These are phyloP conservation scores for Platypus cylindrus DNA, from an alignment of 2,888 invertebrate genomes.

Conservation along the genomic window DNA sequence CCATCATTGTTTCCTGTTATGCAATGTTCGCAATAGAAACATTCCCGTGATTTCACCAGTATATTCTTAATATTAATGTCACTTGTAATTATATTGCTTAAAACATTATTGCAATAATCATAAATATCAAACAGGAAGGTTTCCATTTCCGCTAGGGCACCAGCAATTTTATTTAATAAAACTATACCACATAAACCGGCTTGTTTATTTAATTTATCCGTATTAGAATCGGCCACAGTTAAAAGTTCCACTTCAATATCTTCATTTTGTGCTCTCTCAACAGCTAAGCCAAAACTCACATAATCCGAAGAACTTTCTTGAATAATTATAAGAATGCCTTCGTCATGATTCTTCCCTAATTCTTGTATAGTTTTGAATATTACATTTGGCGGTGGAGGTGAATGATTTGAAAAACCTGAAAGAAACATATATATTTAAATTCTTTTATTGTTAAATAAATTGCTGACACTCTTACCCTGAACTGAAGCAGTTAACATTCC, in stretches of 20 bases:
- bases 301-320: conserved; percentile 70
- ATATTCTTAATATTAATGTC: conserved; percentile 5
- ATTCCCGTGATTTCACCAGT: conserved; percentile 7
- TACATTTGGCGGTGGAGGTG: conserved; percentile 24
- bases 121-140: conserved; percentile 45
- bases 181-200: conserved; percentile 43
- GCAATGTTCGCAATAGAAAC: conserved; percentile 11
- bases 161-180: conserved; percentile 52
- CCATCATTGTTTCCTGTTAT: neutral
- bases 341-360: conserved; percentile 30
- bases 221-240: conserved; percentile 54
- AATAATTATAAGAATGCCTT: conserved; percentile 58
- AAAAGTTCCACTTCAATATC: conserved; percentile 43
- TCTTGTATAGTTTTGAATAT: conserved; percentile 30
- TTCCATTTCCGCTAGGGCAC: conserved; percentile 57
- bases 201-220: conserved; percentile 18
- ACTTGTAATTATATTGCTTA: conserved; percentile 48
- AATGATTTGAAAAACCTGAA: conserved; percentile 27
- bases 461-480: conserved; percentile 37
- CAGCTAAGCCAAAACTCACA: conserved; percentile 70
- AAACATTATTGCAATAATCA: conserved; percentile 36
- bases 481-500: conserved; percentile 72
- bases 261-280: conserved; percentile 54
- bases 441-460: neutral
- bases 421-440: conserved; percentile 5